Evolutionary conservation across 2,888 invertebrate genomes (phyloP), one percentile per base, ranked within the genome.

Genomic region (Tetragonula carbonaria): DNA sequence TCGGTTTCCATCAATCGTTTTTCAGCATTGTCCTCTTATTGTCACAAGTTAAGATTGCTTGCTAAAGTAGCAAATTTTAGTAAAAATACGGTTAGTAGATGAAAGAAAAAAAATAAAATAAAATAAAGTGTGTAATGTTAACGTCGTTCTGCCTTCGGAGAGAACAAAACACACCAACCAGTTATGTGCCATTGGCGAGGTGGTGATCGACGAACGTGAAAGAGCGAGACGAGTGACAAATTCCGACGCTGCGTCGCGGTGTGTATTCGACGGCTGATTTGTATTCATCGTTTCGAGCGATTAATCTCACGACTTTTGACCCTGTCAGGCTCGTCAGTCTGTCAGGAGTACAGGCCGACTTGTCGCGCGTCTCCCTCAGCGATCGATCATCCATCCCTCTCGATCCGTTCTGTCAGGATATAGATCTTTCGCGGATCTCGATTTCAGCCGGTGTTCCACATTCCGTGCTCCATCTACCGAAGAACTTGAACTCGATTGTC

Each of bases 241-340:
- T 79, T 74, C 53, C 67, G 76, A 53, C 74, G 65, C 53, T 65
- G 53, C 53, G 66, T 59, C 66, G 51, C 62, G 72, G 63, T 57
- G 71, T 45, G 62, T 66, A 77, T 84, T 81, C 82, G 85, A 83
- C 71, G 86, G 75, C 83, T 87, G 86, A 90, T 90, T 90, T 87
- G 87, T 87, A 92, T 91, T 87, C 91, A 79, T 78, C 78, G 76
- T 86, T 85, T 77, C 86, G 81, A 74, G 78, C 90, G 91, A 92
- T 92, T 91, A 90, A 91, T 92, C 90, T 91, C 85, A 79, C 87
- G 90, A 90, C 90, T 85, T 91, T 88, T 91, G 90, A 89, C 90
- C 91, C 90, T 86, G 90, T 88, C 90, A 81, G 45, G 80, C 76
- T 88, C 87, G 88, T 90, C 88, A 87, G 86, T 85, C 82, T 86